phyloP scores from a whole-genome alignment of 1,140 invertebrate genomes.

The Varroa destructor region DNA sequence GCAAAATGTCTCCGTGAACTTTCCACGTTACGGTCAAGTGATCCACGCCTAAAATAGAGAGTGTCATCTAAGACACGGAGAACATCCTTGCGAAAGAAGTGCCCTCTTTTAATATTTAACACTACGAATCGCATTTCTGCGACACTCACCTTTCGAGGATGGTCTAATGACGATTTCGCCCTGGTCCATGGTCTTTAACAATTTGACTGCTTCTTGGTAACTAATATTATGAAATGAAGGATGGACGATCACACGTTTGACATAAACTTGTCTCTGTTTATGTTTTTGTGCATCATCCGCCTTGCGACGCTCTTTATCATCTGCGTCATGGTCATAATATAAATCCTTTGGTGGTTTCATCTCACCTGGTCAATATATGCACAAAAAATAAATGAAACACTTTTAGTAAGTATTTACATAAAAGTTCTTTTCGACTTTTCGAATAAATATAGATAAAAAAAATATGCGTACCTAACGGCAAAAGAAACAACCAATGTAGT shows the following conservation, averaged over 20 bases:
- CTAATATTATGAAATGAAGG: conserved; percentile 93
- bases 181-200: conserved; percentile 80
- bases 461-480: too few relatives aligned
- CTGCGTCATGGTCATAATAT: conserved; percentile 77
- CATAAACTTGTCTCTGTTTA: conserved; percentile 62
- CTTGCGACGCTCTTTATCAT: conserved; percentile 61
- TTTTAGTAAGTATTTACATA: too few relatives aligned
- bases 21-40: conserved; percentile 98
- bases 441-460: too few relatives aligned
- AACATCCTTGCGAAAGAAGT: background rate
- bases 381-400: too few relatives aligned
- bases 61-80: conserved; percentile 8
- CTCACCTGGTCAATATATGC: conserved; percentile 10
- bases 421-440: too few relatives aligned
- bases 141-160: conserved; percentile 63
- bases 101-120: too few relatives aligned
- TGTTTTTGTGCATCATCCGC: conserved; percentile 64
- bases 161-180: conserved; percentile 92
- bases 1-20: conserved; percentile 78
- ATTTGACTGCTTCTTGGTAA: conserved; percentile 75
- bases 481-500: too few relatives aligned
- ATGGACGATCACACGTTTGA: conserved; percentile 93
- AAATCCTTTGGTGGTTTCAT: conserved; percentile 64
- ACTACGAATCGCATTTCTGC: too few relatives aligned
- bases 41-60: conserved; percentile 55